Evolutionary conservation across 1,140 invertebrate genomes (phyloP).

Genomic region (Temnothorax longispinosus): DNA sequence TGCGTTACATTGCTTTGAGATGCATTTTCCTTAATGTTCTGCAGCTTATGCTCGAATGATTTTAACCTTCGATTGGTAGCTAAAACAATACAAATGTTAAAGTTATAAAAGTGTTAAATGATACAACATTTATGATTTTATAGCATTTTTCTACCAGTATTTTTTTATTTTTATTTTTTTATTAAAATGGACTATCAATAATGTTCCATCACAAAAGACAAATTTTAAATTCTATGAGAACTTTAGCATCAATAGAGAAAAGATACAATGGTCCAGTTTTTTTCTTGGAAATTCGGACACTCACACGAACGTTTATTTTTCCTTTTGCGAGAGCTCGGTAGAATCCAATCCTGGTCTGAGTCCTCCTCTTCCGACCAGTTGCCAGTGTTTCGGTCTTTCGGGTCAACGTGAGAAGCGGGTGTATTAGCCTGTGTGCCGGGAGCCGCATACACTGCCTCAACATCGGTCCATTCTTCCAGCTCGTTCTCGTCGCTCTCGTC

Average conservation of each 20-base stretch:
- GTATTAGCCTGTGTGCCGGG: constrained; percentile 70
- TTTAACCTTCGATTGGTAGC: constrained; percentile 79
- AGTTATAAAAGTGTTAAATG: neutral
- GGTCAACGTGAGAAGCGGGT: constrained; percentile 68
- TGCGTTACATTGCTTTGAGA: constrained; percentile 5
- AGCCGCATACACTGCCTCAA: constrained; percentile 75
- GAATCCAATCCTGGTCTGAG: constrained; percentile 84
- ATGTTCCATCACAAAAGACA: neutral
- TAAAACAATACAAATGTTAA: constrained; percentile 50
- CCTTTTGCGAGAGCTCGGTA: constrained; percentile 82
- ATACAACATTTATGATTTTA: neutral
- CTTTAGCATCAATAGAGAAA: neutral
- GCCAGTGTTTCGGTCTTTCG: constrained; percentile 64
- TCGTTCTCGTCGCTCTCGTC: constrained; percentile 79
- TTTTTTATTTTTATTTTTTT: neutral
- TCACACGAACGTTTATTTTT: constrained; percentile 82
- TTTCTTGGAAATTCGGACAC: constrained; percentile 27
- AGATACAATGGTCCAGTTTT: neutral
- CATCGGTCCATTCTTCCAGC: constrained; percentile 78
- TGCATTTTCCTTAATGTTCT: constrained; percentile 71
- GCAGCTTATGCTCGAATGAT: constrained; percentile 76
- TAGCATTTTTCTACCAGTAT: neutral
- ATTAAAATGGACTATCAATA: constrained; percentile 6
- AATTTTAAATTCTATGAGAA: constrained; percentile 12
- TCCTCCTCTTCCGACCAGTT: constrained; percentile 77